Percentiles rank a stretch among this genome's conserved stretches.
These are phyloP conservation scores for Dolichallabes microphthalmus DNA, from an alignment of 2,113 vertebrate genomes.

Conservation along the genomic window DNA sequence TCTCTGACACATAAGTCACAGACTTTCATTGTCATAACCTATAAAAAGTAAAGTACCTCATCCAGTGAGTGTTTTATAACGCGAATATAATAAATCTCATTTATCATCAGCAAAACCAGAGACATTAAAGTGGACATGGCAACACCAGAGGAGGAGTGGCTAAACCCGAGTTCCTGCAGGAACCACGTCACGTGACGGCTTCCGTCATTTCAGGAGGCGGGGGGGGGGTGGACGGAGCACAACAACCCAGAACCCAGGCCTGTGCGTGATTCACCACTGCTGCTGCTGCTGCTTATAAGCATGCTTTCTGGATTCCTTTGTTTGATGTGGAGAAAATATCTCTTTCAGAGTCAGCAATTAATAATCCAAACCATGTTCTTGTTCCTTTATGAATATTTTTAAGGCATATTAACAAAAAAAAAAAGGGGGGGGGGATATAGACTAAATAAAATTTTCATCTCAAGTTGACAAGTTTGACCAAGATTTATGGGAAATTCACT, in stretches of 20 bases:
- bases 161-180: slow-evolving; percentile 56
- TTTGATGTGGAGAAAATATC: background rate
- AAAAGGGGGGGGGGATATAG: too few species aligned
- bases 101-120: background rate
- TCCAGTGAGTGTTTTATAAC: background rate
- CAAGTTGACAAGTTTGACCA: background rate
- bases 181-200: slow-evolving; percentile 54
- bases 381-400: background rate
- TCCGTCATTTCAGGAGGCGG: background rate
- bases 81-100: background rate
- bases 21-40: background rate
- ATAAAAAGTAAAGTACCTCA: background rate
- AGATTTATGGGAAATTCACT: background rate
- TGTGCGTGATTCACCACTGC: background rate
- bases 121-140: background rate
- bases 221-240: background rate
- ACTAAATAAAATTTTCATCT: background rate
- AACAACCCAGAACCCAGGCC: slow-evolving; percentile 15
- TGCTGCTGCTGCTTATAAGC: background rate
- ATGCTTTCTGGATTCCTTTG: background rate
- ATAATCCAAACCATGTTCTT: background rate
- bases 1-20: background rate
- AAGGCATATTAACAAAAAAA: background rate
- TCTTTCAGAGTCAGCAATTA: background rate
- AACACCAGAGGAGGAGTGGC: slow-evolving; percentile 14